Evolutionary conservation across 2,888 invertebrate species (phyloP), one percentile per base, ranked within the genome.

Genomic region (Synergus umbraculus): DNA sequence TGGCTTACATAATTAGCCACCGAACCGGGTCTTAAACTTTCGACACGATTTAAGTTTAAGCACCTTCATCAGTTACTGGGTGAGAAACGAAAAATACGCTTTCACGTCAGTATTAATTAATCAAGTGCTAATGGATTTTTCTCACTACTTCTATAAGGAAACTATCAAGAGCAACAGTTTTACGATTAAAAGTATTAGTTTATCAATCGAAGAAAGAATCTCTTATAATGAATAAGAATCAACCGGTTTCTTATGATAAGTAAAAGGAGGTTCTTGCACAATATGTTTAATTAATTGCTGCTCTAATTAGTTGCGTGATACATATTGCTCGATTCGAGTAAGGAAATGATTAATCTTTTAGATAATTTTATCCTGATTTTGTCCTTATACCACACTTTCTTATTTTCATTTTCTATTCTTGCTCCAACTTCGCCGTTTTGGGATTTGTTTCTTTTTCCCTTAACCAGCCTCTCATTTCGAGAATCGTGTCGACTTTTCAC

Each of bases 101-200:
- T 73, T 73, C 73, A 73, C 73, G 54, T 73, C 73, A 73, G 41
- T 54, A 49, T 73, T 73, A 54, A 73, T 73, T 73, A 54, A 58
- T 73, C 73, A 58, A 73, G n/a, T 15, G n/a, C 69, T 69, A 69
- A 69, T 69, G 69, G 49, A 69, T 69, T 69, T 69, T 69, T 49
- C 10, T 12, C 15, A 49, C 8, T 22, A 22, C 15, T 29, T 69
- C 46, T 44, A 13, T 49, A 49, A 69, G 46, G 49, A 69, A 69
- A 69, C 15, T 12, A 49, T 29, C 29, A 49, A 9, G 4, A 58
- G 9, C 46, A 46, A 69, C 29, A 49, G 10, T 49, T 49, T 69
- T 69, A 69, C 29, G 69, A 69, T 69, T 37, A 49, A 29, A 22
- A 15, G 46, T 69, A 49, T 69, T 46, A 69, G 49, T 69, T 69